Evolutionary conservation across 2,888 invertebrate species (phyloP).

Genomic region (Ichneumoninae sp.): DNA sequence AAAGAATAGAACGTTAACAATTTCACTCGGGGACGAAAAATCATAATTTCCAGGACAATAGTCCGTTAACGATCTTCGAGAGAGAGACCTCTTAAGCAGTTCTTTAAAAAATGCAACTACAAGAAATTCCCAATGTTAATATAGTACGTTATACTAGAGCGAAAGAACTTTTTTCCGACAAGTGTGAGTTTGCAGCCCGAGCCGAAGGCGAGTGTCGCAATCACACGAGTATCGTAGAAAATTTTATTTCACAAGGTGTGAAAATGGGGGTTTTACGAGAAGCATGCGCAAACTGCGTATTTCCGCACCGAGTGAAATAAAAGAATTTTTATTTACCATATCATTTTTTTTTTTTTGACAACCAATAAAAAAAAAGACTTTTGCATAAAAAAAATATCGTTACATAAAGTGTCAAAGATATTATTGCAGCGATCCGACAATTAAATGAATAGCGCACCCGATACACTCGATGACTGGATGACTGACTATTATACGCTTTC

Average conservation of each 20-base stretch:
- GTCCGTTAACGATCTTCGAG: conserved; percentile 67
- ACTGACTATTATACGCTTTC: conserved; percentile 54
- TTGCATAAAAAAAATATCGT: background rate
- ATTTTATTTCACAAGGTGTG: too few species aligned
- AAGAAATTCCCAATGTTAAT: background rate
- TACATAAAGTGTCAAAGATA: background rate
- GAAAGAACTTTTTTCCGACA: too few species aligned
- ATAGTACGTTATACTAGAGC: too few species aligned
- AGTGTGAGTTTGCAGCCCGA: too few species aligned
- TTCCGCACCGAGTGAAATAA: too few species aligned
- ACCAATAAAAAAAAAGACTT: background rate
- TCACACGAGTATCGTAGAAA: too few species aligned
- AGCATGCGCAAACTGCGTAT: too few species aligned
- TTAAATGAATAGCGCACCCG: conserved; percentile 46
- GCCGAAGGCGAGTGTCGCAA: too few species aligned
- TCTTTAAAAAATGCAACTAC: background rate
- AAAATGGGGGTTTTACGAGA: too few species aligned
- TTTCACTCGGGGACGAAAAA: conserved; percentile 15
- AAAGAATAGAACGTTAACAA: conserved; percentile 21
- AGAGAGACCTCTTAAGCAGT: background rate
- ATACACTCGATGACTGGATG: conserved; percentile 18
- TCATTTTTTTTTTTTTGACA: too few species aligned
- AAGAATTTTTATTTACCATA: too few species aligned
- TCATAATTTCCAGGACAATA: conserved; percentile 65
- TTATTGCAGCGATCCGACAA: background rate